Evolutionary conservation across 1,140 invertebrate species (phyloP).

Genomic region (Octopus sinensis): DNA sequence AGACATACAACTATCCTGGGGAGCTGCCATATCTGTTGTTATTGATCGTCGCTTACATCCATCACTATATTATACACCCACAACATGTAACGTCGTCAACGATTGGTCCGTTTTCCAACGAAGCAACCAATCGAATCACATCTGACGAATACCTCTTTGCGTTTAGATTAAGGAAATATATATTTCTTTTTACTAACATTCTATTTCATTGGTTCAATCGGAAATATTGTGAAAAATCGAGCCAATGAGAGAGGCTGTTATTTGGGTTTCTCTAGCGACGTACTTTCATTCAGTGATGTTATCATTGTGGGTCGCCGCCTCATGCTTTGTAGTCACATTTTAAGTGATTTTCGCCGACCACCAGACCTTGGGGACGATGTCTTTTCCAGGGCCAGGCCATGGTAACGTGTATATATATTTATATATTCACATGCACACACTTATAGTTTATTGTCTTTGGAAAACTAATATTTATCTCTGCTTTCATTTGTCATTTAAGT

Average conservation of each 20-base stretch:
- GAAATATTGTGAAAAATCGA: too few relatives aligned
- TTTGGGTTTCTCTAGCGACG: too few relatives aligned
- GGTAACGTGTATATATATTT: background rate
- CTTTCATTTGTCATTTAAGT: too few relatives aligned
- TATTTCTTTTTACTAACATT: background rate
- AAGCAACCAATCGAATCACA: background rate
- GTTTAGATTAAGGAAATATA: background rate
- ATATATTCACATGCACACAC: too few relatives aligned
- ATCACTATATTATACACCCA: conserved; percentile 18
- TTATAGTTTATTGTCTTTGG: too few relatives aligned
- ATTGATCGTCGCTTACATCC: conserved; percentile 8
- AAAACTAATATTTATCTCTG: too few relatives aligned
- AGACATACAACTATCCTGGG: conserved; percentile 16
- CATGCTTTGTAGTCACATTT: too few relatives aligned
- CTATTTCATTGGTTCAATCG: background rate
- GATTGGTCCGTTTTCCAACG: background rate
- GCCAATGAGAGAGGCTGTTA: too few relatives aligned
- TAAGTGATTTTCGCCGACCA: too few relatives aligned
- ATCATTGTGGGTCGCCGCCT: too few relatives aligned
- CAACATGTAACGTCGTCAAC: conserved; percentile 17
- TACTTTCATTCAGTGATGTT: too few relatives aligned
- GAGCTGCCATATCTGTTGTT: conserved; percentile 8
- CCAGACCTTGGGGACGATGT: background rate
- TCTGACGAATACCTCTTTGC: too few relatives aligned
- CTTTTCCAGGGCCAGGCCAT: background rate